Evolutionary conservation across 2,797 vertebrate species (phyloP).

Genomic region (Garrulus glandarius): DNA sequence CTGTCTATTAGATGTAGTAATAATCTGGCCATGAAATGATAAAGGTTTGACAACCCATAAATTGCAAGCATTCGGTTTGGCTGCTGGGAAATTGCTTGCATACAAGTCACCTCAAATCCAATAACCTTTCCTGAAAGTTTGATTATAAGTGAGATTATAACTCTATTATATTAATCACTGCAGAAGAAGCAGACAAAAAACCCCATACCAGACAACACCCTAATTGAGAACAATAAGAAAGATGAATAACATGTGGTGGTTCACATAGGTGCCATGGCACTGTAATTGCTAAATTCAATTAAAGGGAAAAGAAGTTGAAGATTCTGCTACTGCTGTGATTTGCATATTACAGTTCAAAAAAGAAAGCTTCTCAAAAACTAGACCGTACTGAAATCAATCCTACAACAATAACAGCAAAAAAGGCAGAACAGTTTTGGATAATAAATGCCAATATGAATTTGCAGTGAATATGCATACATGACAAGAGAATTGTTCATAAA

Average conservation of each 20-base stretch:
- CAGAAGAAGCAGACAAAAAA: conserved; percentile 43
- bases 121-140: conserved; percentile 57
- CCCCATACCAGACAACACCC: conserved; percentile 40
- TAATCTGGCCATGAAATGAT: conserved; percentile 37
- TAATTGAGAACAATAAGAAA: conserved; percentile 73
- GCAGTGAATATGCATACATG: background rate
- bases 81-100: conserved; percentile 47
- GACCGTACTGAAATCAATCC: background rate
- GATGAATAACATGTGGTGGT: conserved; percentile 59
- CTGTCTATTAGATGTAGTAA: conserved; percentile 1
- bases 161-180: conserved; percentile 57
- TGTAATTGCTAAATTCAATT: conserved; percentile 71
- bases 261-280: conserved; percentile 47
- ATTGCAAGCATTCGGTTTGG: background rate
- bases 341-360: background rate
- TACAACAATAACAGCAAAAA: background rate
- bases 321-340: conserved; percentile 23
- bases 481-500: background rate
- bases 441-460: background rate
- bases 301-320: conserved; percentile 35
- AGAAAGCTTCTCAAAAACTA: background rate
- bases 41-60: conserved; percentile 42
- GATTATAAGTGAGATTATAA: conserved; percentile 69
- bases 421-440: background rate
- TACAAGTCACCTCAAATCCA: conserved; percentile 49